These are phyloP conservation scores for Eremophila alpestris DNA, from an alignment of 2,797 vertebrate genomes.

Conservation along the genomic window DNA sequence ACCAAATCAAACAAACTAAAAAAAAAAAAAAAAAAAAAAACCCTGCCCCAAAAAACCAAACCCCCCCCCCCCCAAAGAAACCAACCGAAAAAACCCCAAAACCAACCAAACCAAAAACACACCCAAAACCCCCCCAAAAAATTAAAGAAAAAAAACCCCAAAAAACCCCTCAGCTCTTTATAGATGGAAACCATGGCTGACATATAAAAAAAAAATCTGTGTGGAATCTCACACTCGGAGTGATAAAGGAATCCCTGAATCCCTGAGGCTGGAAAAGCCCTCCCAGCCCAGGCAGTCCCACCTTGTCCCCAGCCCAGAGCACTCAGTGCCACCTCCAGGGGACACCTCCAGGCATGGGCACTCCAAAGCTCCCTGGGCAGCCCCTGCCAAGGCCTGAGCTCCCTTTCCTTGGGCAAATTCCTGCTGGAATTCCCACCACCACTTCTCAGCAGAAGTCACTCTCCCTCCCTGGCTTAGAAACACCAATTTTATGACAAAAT, in stretches of 20 bases:
- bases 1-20: no score
- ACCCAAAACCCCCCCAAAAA: no score
- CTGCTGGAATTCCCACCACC: background rate
- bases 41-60: no score
- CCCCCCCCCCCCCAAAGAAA: no score
- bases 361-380: background rate
- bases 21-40: no score
- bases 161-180: background rate
- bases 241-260: background rate
- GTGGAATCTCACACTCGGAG: background rate
- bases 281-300: accelerated
- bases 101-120: no score
- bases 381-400: no score
- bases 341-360: background rate
- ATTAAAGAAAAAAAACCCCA: no score
- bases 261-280: accelerated
- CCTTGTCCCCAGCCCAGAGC: background rate
- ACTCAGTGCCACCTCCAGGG: background rate
- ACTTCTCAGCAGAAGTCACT: background rate
- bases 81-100: no score
- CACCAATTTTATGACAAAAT: background rate
- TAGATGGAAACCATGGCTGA: background rate
- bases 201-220: background rate
- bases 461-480: background rate
- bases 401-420: accelerated